Percentiles rank a stretch among this genome's conserved stretches.
Evolutionary conservation across 1,140 invertebrate genomes (phyloP).

Genomic region (Eriosoma lanigerum): DNA sequence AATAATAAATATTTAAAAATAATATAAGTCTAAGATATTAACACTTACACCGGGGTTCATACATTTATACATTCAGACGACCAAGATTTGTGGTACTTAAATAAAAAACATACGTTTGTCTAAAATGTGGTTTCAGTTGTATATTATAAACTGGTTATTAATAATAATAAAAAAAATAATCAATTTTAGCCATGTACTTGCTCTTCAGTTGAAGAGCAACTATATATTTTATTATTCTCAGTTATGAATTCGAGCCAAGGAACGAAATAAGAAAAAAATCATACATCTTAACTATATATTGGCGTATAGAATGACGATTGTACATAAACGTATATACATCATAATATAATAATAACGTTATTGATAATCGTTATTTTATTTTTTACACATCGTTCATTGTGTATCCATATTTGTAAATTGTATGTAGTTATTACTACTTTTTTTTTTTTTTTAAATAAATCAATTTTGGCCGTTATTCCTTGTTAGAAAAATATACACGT

Average conservation of each 20-base stretch:
- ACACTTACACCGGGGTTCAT: too few species aligned
- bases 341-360: not conserved
- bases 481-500: too few species aligned
- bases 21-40: too few species aligned
- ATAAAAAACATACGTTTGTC: constrained; percentile 13
- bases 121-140: constrained; percentile 22
- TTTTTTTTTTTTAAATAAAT: not conserved
- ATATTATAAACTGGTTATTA: constrained; percentile 39
- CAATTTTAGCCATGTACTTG: not conserved
- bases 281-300: constrained; percentile 34
- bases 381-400: not conserved
- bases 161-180: not conserved
- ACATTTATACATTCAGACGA: not conserved
- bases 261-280: not conserved
- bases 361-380: constrained; percentile 24
- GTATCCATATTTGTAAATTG: constrained; percentile 15
- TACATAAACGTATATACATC: not conserved
- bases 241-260: constrained; percentile 35
- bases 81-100: constrained; percentile 10
- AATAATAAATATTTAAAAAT: not conserved
- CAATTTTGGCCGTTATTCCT: too few species aligned
- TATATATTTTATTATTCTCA: not conserved
- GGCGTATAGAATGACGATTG: not conserved
- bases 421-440: not conserved
- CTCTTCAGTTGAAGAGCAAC: not conserved